Evolutionary conservation across 92 coral and sea anemone species (phyloP).

Genomic region (Epizoanthus ramosus): DNA sequence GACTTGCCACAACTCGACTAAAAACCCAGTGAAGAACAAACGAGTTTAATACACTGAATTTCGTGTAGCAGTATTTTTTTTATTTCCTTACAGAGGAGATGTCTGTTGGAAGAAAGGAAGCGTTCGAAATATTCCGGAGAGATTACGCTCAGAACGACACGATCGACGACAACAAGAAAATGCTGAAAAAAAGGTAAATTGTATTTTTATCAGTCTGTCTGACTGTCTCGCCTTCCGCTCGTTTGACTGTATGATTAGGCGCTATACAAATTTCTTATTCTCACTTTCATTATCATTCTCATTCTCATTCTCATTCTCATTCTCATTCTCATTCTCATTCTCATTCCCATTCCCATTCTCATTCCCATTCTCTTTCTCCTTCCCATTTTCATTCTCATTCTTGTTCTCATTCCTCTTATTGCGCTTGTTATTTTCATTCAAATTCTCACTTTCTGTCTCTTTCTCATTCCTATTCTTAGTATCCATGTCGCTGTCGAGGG

Average conservation of each 20-base stretch:
- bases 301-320: too few species aligned
- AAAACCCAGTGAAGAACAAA: background rate
- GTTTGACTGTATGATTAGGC: too few species aligned
- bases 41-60: background rate
- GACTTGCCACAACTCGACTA: background rate
- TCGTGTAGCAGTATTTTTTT: background rate
- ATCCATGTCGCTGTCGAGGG: too few species aligned
- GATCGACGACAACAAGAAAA: constrained; percentile 84
- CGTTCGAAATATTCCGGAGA: constrained; percentile 90
- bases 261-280: background rate
- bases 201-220: background rate
- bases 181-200: constrained; percentile 79
- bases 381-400: too few species aligned
- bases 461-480: too few species aligned
- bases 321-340: too few species aligned
- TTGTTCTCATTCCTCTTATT: too few species aligned
- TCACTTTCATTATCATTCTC: background rate
- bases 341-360: too few species aligned
- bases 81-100: constrained; percentile 74
- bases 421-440: too few species aligned
- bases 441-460: too few species aligned
- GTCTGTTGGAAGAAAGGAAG: constrained; percentile 97
- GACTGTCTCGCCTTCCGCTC: background rate
- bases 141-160: constrained; percentile 88
- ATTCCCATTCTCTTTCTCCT: too few species aligned